Percentiles rank a stretch among this genome's conserved stretches.
Evolutionary conservation across 2,888 invertebrate species (phyloP).

Genomic region (Agonum fuliginosum): DNA sequence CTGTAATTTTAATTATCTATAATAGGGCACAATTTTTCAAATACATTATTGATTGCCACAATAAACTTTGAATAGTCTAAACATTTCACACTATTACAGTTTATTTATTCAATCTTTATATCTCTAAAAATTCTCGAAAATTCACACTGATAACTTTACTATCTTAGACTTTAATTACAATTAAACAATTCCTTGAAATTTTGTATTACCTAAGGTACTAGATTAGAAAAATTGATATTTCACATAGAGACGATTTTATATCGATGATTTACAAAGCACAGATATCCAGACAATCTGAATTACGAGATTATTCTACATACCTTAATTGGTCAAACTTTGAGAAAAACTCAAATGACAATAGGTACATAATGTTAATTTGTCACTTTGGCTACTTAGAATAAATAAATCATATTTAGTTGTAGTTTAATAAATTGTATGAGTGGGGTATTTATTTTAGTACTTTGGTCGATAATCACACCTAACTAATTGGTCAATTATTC

Average conservation of each 20-base stretch:
- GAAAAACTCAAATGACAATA: slow-evolving; percentile 3
- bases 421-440: slow-evolving; percentile 3
- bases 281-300: slow-evolving; percentile 6
- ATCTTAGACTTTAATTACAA: slow-evolving; percentile 27
- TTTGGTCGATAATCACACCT: slow-evolving; percentile 51
- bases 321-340: slow-evolving; percentile 36
- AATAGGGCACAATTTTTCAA: slow-evolving; percentile 32
- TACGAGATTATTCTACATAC: not conserved
- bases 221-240: slow-evolving; percentile 51
- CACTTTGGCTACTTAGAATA: not conserved
- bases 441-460: slow-evolving; percentile 20
- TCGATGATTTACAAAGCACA: slow-evolving; percentile 50
- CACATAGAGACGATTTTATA: slow-evolving; percentile 42
- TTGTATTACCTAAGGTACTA: slow-evolving; percentile 40
- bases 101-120: slow-evolving; percentile 33
- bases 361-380: not conserved
- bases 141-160: slow-evolving; percentile 45
- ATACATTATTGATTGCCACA: slow-evolving; percentile 51
- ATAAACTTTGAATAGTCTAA: slow-evolving; percentile 38
- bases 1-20: slow-evolving; percentile 32
- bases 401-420: slow-evolving; percentile 6
- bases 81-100: slow-evolving; percentile 28
- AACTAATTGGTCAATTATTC: slow-evolving; percentile 52
- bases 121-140: slow-evolving; percentile 42
- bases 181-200: slow-evolving; percentile 57